These are phyloP conservation scores for Eristalis pertinax DNA, from an alignment of 2,888 invertebrate species.

Conservation along the genomic window DNA sequence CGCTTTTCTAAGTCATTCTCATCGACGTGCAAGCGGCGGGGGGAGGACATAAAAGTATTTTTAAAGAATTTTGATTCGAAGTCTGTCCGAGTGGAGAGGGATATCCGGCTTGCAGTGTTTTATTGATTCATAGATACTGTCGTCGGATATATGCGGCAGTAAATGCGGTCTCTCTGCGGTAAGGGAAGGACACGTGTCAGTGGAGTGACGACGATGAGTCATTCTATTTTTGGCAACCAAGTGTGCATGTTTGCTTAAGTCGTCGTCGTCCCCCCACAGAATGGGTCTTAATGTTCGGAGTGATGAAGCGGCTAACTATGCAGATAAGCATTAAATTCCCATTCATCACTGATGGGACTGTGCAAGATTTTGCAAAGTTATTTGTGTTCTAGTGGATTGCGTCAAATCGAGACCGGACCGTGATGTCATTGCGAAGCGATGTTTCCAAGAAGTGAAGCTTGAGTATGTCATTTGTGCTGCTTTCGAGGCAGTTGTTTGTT, in stretches of 20 bases:
- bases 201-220: not conserved
- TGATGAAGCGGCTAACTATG: not conserved
- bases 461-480: too few relatives aligned
- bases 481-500: too few relatives aligned
- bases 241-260: not conserved
- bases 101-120: slow-evolving; percentile 19
- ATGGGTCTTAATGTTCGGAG: not conserved
- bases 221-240: not conserved
- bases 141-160: not conserved
- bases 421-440: not conserved
- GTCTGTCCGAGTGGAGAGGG: not conserved
- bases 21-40: not conserved
- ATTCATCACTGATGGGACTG: not conserved
- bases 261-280: not conserved
- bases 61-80: not conserved
- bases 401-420: not conserved
- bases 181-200: not conserved
- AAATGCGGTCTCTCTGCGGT: not conserved
- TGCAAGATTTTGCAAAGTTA: not conserved
- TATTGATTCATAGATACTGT: slow-evolving; percentile 12
- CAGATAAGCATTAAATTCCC: not conserved
- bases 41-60: not conserved
- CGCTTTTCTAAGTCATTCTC: not conserved
- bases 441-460: not conserved
- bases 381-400: not conserved